Conservation (phyloP, 2,797 vertebrate species). For the Scomberomorus guttatus region DNA sequence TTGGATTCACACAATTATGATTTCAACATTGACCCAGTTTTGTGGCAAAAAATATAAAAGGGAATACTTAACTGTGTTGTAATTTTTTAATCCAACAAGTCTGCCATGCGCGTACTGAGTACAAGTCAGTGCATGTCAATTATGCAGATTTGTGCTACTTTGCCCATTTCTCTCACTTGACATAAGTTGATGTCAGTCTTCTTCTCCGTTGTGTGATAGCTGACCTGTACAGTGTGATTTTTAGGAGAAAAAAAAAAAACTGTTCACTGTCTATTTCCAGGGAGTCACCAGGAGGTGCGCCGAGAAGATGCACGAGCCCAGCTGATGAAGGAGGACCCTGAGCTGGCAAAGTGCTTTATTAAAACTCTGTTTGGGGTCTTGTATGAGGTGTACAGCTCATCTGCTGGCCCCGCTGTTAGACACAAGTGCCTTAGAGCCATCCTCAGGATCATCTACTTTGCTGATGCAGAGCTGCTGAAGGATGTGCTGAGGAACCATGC, state of each 20-base stretch:
- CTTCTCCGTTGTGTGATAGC: not conserved
- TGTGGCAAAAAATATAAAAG: not conserved
- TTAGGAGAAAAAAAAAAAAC: constrained; percentile 1
- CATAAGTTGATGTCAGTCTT: no score
- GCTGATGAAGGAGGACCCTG: constrained; percentile 98
- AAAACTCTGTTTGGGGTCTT: constrained; percentile 99
- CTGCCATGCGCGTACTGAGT: not conserved
- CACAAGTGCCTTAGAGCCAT: constrained; percentile 99
- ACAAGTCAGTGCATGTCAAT: not conserved
- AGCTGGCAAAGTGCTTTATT: constrained; percentile 99
- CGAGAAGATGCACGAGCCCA: constrained; percentile 98
- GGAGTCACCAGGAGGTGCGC: constrained; percentile 95
- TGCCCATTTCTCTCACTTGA: not conserved
- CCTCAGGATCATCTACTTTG: constrained; percentile 99
- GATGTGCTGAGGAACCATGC: constrained; percentile 99
- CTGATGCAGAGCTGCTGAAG: constrained; percentile 98
- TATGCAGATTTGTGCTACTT: not conserved
- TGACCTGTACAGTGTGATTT: not conserved
- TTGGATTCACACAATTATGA: not conserved
- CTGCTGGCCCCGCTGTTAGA: constrained; percentile 99
- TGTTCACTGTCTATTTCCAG: constrained; percentile 69
- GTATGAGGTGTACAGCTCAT: constrained; percentile 99
- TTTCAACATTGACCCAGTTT: constrained; percentile 5
- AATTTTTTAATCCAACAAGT: not conserved
- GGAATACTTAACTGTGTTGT: not conserved